A percentile compares a stretch with the other conserved stretches of the same genome.
These are phyloP conservation scores for Clarias pachynema DNA, from an alignment of 2,797 vertebrate genomes.

Conservation along the genomic window DNA sequence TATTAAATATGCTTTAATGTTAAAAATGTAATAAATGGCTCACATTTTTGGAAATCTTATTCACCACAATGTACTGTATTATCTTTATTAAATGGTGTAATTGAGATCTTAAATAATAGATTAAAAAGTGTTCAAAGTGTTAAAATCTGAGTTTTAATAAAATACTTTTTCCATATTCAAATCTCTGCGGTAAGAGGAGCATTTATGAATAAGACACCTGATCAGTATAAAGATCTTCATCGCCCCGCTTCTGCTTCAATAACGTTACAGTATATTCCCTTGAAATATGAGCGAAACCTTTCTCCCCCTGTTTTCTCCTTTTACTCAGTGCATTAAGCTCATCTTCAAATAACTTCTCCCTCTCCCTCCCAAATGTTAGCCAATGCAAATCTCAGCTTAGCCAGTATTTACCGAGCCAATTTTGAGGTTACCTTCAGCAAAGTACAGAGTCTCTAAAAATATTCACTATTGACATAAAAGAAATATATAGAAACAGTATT, in stretches of 20 bases:
- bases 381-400: slow-evolving; percentile 63
- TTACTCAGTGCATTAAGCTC: slow-evolving; percentile 55
- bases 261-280: slow-evolving; percentile 32
- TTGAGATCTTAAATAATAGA: background rate
- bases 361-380: slow-evolving; percentile 59
- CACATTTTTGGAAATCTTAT: background rate
- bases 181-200: slow-evolving; percentile 12
- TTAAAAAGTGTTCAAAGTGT: background rate
- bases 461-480: slow-evolving; percentile 55
- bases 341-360: slow-evolving; percentile 56
- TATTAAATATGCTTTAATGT: background rate
- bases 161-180: background rate
- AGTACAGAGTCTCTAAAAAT: slow-evolving; percentile 50
- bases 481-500: slow-evolving; percentile 42
- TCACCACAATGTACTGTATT: background rate
- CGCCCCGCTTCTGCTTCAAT: slow-evolving; percentile 28
- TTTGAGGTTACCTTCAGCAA: slow-evolving; percentile 59
- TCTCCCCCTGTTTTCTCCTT: slow-evolving; percentile 43
- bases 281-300: slow-evolving; percentile 45
- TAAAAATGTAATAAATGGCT: slow-evolving; percentile 3
- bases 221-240: slow-evolving; percentile 37
- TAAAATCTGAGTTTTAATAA: background rate
- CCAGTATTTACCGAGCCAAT: slow-evolving; percentile 60
- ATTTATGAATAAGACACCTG: slow-evolving; percentile 18
- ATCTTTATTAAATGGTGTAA: background rate